phyloP scores from a whole-genome alignment of 2,888 invertebrate species.

The Aspidiotus destructor region DNA sequence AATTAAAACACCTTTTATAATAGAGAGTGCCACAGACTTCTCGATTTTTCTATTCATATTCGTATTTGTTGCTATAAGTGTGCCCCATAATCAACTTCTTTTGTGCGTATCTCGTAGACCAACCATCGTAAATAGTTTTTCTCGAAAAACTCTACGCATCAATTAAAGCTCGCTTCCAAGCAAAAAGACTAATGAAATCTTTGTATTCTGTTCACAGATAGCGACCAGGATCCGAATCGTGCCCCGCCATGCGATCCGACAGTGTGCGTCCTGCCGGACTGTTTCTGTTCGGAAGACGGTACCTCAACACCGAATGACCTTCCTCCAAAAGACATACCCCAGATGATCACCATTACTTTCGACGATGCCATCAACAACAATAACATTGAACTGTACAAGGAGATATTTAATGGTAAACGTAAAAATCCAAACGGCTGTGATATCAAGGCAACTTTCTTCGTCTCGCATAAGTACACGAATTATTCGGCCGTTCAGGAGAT shows the following conservation, averaged over 20 bases:
- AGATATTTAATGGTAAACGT: conserved; percentile 78
- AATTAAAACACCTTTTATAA: no score
- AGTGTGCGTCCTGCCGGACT: conserved; percentile 80
- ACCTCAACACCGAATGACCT: conserved; percentile 76
- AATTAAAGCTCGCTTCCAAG: no score
- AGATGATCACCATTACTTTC: conserved; percentile 90
- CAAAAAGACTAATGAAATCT: no score
- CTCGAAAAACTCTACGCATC: no score
- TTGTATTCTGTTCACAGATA: conserved; percentile 51
- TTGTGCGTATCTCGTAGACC: no score
- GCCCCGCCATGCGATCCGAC: conserved; percentile 80
- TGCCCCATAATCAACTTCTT: no score
- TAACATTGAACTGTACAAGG: conserved; percentile 86
- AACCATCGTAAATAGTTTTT: no score
- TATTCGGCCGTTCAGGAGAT: conserved; percentile 88
- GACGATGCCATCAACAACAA: conserved; percentile 93
- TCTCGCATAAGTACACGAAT: conserved; percentile 87
- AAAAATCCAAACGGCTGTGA: conserved; percentile 90
- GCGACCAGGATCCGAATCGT: conserved; percentile 86
- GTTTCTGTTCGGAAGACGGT: conserved; percentile 89
- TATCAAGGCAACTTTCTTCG: conserved; percentile 83
- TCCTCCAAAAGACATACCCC: conserved; percentile 74
- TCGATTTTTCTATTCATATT: no score
- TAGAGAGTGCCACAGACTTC: no score
- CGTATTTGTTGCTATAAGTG: no score